Conservation (phyloP, 2,113 vertebrate species). For the Hydropotes inermis region DNA sequence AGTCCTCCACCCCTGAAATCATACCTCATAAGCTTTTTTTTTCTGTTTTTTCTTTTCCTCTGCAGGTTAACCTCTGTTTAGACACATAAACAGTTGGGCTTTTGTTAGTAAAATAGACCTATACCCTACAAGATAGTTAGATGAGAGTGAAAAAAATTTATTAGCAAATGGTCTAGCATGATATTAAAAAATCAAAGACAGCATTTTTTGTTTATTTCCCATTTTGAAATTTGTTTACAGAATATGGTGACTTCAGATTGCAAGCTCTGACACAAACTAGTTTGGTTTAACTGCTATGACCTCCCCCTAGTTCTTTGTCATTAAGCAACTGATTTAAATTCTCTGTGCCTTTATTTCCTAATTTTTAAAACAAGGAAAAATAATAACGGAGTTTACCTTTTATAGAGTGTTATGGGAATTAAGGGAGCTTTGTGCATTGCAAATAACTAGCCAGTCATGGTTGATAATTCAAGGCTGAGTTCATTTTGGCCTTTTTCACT, state of each 20-base stretch:
- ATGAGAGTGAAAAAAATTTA: background rate
- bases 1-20: background rate
- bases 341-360: background rate
- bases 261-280: background rate
- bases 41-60: background rate
- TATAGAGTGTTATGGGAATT: background rate
- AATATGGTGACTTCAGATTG: background rate
- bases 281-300: background rate
- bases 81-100: background rate
- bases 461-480: background rate
- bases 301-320: background rate
- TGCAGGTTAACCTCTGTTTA: background rate
- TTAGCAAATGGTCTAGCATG: background rate
- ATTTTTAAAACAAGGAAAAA: background rate
- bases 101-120: background rate
- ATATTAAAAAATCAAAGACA: background rate
- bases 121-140: background rate
- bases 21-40: background rate
- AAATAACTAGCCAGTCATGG: background rate
- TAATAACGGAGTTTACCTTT: background rate
- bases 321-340: background rate
- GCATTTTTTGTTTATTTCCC: slow-evolving; percentile 10
- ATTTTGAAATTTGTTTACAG: slow-evolving; percentile 3
- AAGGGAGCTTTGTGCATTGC: background rate
- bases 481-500: background rate